Evolutionary conservation across 2,797 vertebrate genomes (phyloP), one percentile per base, ranked within the genome.

Genomic region (Pempheris klunzingeri): DNA sequence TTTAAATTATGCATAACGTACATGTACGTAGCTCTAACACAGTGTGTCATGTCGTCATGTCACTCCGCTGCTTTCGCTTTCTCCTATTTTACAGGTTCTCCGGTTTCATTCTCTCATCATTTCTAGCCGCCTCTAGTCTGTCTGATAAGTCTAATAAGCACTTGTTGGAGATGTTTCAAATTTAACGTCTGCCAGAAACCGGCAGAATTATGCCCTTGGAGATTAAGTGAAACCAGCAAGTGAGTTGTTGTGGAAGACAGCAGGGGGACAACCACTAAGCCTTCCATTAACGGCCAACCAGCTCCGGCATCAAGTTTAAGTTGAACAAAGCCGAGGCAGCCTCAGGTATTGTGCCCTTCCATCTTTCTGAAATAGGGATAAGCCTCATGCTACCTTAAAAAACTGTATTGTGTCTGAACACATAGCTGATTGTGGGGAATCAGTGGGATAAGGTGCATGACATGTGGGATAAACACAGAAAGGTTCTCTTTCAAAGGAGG

Each of bases 401-500:
- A 53, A 30, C 20, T 38, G 10, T 18, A 11, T 47, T 41, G 71
- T 60, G 17, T 20, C 24, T 47, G 32, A 76, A 20, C 11, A 22
- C 7, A 30, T 20, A 6, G 12, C 44, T 13, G 12, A 5, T 22
- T 17, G 24, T 44, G 22, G 18, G 53, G 39, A 11, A 61, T 54
- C 54, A 69, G 36, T 14, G 18, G 32, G 49, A 54, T 54, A 15
- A 71, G 18, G 46, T 54, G 26, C 9, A 50, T 36, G 55, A 36
- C 26, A 30, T 41, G 41, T 55, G 8, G 57, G 49, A 41, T 67
- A 14, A 36, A 68, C 34, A 55, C n/a, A 36, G 38, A 61, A 14
- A 12, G 38, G 50, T 44, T 44, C 11, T 24, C 38, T 28, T 80
- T 22, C 30, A 46, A 2, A 39, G 43, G 44, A 64, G 20, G 39